Conservation (phyloP, 35 echinoderm and acorn worm genomes). For the Apostichopus japonicus region DNA sequence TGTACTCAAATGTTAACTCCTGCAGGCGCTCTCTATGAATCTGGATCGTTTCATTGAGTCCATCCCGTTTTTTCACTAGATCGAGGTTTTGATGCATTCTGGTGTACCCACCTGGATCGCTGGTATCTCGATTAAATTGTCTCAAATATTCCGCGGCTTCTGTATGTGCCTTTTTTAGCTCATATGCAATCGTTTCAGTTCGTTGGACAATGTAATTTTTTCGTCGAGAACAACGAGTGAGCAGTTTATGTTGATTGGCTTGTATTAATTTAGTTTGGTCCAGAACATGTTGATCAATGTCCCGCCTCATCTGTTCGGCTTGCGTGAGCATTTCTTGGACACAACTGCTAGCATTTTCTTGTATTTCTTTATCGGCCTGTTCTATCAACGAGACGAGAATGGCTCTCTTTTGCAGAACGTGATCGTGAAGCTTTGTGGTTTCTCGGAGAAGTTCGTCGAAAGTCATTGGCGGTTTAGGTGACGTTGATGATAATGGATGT, state of each 20-base stretch:
- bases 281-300: constrained; percentile 10
- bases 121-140: neutral
- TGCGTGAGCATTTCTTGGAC: neutral
- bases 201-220: constrained; percentile 13
- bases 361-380: neutral
- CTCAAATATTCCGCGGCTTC: neutral
- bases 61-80: neutral
- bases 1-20: constrained; percentile 13
- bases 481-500: neutral
- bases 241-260: neutral
- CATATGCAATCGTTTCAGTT: neutral
- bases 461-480: neutral
- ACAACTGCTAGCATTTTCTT: neutral
- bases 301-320: constrained; percentile 25
- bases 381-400: neutral
- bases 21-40: neutral
- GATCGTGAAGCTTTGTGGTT: neutral
- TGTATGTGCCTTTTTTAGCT: neutral
- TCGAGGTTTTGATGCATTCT: neutral
- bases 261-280: neutral
- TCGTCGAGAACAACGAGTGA: neutral
- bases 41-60: neutral
- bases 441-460: neutral
- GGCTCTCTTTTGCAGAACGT: neutral
- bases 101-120: neutral